Percentiles rank a stretch among this genome's conserved stretches.
These are phyloP conservation scores for Sesia bembeciformis DNA, from an alignment of 2,888 invertebrate species.

Conservation along the genomic window DNA sequence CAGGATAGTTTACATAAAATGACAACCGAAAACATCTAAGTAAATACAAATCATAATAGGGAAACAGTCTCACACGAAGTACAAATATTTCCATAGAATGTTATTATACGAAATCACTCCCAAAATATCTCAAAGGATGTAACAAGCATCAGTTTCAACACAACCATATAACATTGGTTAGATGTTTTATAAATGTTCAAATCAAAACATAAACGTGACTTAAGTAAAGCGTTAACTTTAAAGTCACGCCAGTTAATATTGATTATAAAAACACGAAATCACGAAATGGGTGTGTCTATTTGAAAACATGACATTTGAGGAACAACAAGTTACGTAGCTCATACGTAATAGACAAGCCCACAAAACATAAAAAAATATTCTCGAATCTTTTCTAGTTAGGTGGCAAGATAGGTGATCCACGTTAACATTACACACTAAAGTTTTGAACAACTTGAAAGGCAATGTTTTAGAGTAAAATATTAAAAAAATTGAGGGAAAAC, in stretches of 20 bases:
- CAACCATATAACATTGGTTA: neutral
- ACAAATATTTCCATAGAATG: neutral
- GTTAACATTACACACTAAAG: too few relatives aligned
- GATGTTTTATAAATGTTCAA: neutral
- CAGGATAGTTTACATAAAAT: too few relatives aligned
- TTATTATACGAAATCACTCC: neutral
- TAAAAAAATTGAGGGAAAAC: too few relatives aligned
- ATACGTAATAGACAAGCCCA: neutral
- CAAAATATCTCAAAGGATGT: neutral
- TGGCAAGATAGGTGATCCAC: too few relatives aligned
- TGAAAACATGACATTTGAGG: neutral
- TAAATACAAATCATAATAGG: too few relatives aligned
- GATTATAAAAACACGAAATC: slow-evolving; percentile 1
- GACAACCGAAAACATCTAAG: too few relatives aligned
- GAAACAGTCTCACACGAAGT: too few relatives aligned
- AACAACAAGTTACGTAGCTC: neutral
- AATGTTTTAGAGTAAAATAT: too few relatives aligned
- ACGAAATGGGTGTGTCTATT: neutral
- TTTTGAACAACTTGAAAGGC: too few relatives aligned
- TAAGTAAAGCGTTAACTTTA: neutral
- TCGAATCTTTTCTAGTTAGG: too few relatives aligned
- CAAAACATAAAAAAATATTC: too few relatives aligned
- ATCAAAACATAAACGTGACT: neutral
- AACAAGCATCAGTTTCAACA: neutral
- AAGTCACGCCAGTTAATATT: slow-evolving; percentile 19